Evolutionary conservation across 23 tunicate genomes (phyloP).

Genomic region (Diplosoma virens): DNA sequence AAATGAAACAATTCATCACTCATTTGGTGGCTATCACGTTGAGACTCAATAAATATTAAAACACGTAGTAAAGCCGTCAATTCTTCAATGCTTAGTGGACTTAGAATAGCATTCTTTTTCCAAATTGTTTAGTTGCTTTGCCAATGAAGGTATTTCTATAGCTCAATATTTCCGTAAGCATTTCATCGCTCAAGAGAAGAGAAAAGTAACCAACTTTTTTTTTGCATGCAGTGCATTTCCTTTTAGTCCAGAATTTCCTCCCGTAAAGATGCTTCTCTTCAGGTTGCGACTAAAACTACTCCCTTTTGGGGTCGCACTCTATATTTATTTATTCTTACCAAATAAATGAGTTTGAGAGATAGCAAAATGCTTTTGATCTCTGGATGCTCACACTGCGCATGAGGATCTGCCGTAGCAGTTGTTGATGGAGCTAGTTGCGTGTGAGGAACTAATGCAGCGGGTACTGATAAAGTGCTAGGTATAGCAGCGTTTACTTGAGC

Average conservation of each 20-base stretch:
- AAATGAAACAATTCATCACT: too few species aligned
- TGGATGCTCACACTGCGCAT: background rate
- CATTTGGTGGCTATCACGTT: too few species aligned
- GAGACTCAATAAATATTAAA: background rate
- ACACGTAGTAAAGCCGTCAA: too few species aligned
- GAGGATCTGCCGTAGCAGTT: background rate
- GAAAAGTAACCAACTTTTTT: background rate
- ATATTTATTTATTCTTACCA: background rate
- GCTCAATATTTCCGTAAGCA: background rate
- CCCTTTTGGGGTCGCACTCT: background rate
- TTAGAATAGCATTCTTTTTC: background rate
- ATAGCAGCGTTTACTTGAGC: too few species aligned
- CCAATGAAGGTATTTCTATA: background rate
- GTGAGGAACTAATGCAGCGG: background rate
- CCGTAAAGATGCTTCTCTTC: background rate
- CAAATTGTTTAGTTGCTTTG: background rate
- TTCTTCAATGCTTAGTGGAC: background rate
- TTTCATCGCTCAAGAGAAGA: background rate
- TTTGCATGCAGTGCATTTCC: background rate
- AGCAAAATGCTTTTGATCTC: background rate
- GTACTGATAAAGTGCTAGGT: background rate
- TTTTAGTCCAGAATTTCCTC: background rate
- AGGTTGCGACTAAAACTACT: background rate
- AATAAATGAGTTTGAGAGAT: background rate
- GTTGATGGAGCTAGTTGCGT: background rate